Conservation (phyloP, 37 sponge, comb jelly and placozoan genomes). For the Mnemiopsis leidyi region DNA sequence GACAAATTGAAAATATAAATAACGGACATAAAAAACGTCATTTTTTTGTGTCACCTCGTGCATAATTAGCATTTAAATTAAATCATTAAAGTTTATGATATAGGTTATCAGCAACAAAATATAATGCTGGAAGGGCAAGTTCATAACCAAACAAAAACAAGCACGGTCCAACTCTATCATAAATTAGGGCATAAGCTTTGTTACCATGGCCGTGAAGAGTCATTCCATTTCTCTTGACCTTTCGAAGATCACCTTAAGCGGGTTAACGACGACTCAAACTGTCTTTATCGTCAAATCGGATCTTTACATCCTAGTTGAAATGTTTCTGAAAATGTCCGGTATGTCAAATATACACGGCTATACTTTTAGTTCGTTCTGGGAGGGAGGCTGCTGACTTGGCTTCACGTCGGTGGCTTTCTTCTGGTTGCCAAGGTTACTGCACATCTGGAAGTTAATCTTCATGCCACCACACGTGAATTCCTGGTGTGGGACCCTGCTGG, state of each 20-base stretch:
- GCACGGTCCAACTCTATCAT: no score
- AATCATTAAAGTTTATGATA: no score
- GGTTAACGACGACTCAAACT: no score
- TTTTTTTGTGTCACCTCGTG: no score
- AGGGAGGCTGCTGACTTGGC: background rate
- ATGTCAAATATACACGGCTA: background rate
- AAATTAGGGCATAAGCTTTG: no score
- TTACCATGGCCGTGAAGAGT: background rate
- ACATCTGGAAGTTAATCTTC: constrained; percentile 35
- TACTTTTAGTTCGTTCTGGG: background rate
- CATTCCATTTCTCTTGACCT: background rate
- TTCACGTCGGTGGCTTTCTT: background rate
- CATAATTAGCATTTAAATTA: no score
- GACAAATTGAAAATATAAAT: no score
- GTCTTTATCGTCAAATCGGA: background rate
- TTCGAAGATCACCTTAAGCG: no score
- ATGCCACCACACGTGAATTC: constrained; percentile 44
- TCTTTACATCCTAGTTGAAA: background rate
- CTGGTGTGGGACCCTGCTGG: background rate
- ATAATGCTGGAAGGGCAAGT: background rate
- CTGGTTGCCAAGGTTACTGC: constrained; percentile 5
- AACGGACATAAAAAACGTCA: no score
- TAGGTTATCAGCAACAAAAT: background rate
- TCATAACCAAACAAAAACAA: background rate
- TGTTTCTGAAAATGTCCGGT: background rate